These are phyloP conservation scores for Pantherophis vulpinus DNA, from an alignment of 2,797 vertebrate species.

Conservation along the genomic window DNA sequence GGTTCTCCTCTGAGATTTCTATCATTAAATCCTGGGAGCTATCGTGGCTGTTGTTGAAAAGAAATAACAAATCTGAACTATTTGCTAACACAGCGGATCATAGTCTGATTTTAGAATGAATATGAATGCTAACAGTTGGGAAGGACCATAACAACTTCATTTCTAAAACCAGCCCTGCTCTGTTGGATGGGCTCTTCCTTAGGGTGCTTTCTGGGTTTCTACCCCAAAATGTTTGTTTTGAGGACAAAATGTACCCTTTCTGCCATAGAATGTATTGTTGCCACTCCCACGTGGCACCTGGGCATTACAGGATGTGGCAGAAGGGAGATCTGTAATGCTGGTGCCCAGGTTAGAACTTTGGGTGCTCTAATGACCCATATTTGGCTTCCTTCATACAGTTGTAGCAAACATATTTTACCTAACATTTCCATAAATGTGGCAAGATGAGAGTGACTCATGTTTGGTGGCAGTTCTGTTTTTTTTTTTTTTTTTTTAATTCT, in stretches of 20 bases:
- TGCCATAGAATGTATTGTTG: not conserved
- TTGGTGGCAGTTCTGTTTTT: not conserved
- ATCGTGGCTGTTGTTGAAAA: not conserved
- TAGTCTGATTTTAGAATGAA: not conserved
- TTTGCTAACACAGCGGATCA: not conserved
- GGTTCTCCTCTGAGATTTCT: not conserved
- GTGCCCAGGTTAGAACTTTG: not conserved
- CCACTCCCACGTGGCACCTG: not conserved
- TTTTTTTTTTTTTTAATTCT: no score
- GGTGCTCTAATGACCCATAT: not conserved
- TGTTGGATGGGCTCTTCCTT: not conserved
- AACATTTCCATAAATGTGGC: not conserved
- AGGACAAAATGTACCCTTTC: not conserved
- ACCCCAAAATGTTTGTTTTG: not conserved
- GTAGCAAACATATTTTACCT: not conserved
- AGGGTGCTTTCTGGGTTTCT: not conserved
- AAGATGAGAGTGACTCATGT: not conserved
- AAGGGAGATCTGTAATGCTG: not conserved
- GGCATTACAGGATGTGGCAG: not conserved
- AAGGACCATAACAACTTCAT: not conserved
- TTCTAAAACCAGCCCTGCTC: not conserved
- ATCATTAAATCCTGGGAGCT: not conserved
- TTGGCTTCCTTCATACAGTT: not conserved
- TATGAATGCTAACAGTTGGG: not conserved
- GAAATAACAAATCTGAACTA: not conserved